Evolutionary conservation across 2,797 vertebrate species (phyloP), one percentile per base, ranked within the genome.

Genomic region (Chelmon rostratus): DNA sequence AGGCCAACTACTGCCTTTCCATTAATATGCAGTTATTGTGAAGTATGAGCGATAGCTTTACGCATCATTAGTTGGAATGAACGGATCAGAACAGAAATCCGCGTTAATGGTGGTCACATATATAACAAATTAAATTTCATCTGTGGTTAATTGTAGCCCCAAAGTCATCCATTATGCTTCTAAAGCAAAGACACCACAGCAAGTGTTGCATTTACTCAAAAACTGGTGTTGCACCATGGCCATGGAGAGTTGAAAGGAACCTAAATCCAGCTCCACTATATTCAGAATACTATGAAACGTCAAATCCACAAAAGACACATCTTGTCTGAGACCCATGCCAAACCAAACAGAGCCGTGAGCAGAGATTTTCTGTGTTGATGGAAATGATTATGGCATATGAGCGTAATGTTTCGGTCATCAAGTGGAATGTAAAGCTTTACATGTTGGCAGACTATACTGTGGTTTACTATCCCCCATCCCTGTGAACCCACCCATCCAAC

Each of bases 271-370:
- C 79, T 50, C 70, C 79, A 72, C 66, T 73, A 74, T 28, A 64
- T 67, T 33, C 66, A 77, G 35, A 74, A 63, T 8, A 62, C 38
- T 47, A 76, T 81, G 63, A 82, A 73, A 74, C 80, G 61, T 66
- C 47, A 79, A 75, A 75, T 75, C 70, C 88, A 80, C 77, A 82
- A 49, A 81, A 74, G 42, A 66, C 59, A 80, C 74, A 6, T 79
- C 65, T 75, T n/a, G 78, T 84, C 68, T 80, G 72, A 79, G 73
- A 68, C 2, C 0, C 18, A 9, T 54, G 68, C 82, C 82, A 84
- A 83, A 66, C 28, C 58, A 66, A 83, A 76, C 76, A 81, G n/a
- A 71, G 47, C 25, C 38, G 59, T 21, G 19, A 57, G 65, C 37
- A 35, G 49, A 65, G 64, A 21, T 56, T 64, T 65, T 71, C 37